Conservation (phyloP, 2,797 vertebrate species). For the Carapus acus region DNA sequence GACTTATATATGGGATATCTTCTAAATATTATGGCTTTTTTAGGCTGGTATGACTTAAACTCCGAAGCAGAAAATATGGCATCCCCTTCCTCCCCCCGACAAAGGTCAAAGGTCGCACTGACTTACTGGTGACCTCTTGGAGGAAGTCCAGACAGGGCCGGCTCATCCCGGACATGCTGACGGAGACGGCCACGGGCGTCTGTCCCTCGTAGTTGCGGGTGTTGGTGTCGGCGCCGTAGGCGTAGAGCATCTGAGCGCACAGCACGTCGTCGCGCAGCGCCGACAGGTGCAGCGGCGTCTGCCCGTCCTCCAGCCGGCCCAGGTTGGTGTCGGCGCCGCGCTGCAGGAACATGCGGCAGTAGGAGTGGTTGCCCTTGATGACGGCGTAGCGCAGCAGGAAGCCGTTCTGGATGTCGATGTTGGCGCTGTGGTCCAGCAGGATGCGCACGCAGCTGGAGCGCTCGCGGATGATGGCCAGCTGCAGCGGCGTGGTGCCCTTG, state of each 20-base stretch:
- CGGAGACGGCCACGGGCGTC: slow-evolving; percentile 89
- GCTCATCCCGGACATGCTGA: slow-evolving; percentile 90
- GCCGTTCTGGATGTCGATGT: slow-evolving; percentile 98
- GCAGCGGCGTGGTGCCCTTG: slow-evolving; percentile 95
- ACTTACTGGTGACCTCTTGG: slow-evolving; percentile 97
- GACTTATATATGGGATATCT: no score
- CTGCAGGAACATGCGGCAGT: slow-evolving; percentile 99
- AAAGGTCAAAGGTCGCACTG: no score
- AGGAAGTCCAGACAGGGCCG: slow-evolving; percentile 97
- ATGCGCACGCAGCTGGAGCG: slow-evolving; percentile 96
- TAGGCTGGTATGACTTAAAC: no score
- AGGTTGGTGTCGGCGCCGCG: slow-evolving; percentile 96
- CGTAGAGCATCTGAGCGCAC: slow-evolving; percentile 93
- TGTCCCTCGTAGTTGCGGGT: slow-evolving; percentile 97
- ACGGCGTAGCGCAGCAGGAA: slow-evolving; percentile 95
- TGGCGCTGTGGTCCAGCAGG: slow-evolving; percentile 95
- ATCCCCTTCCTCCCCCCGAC: no score
- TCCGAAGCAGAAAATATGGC: no score
- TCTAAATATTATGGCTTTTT: no score
- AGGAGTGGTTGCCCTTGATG: slow-evolving; percentile 97
- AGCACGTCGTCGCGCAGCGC: slow-evolving; percentile 93
- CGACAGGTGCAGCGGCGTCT: slow-evolving; percentile 95
- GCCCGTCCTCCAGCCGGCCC: slow-evolving; percentile 94
- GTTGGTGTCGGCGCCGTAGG: slow-evolving; percentile 94
- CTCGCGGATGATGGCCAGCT: slow-evolving; percentile 96